Evolutionary conservation across 1,140 invertebrate genomes (phyloP), one percentile per base, ranked within the genome.

Genomic region (Vollenhovia emeryi): DNA sequence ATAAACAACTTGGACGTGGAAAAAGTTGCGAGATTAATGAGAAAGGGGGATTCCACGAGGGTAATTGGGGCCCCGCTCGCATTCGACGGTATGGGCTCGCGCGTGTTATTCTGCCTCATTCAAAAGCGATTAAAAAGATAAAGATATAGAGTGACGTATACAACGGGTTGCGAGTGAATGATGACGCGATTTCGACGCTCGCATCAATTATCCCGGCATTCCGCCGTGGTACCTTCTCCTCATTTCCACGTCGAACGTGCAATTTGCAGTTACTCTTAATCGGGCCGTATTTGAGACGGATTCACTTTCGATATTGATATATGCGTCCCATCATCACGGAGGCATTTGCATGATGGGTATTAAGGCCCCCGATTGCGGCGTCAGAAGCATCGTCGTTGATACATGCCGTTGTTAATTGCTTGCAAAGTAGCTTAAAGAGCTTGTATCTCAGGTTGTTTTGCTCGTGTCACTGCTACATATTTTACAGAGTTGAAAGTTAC

Each of bases 21-120:
- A 74, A 89, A 89, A 82, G 52, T 85, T 52, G 7, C 64, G 90
- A 92, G 91, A 91, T 92, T 92, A 85, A 92, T 91, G 92, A 89
- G 89, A 71, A 90, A 87, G 84, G 82, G n/a, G 84, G 87, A 91
- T 92, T 87, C 89, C 84, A 60, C 43, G 45, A 36, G 86, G 87
- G 80, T 92, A 92, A 92, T 92, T 92, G 91, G 83, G 82, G 43
- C 43, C 45, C n/a, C 59, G 18, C 86, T 30, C 45, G 6, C 13
- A 33, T 50, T 66, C 50, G 60, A 80, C 74, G 13, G 57, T 60
- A 24, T 36, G 33, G 2, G 50, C 30, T 85, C 55, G 71, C 52
- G 13, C 43, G 11, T n/a, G 40, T 45, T 27, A 73, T 45, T 43
- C n/a, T n/a, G 55, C 30, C 48, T 69, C 76, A 57, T 85, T 85